Base-by-base conservation (phyloP, 2,797 vertebrate species). In the Adrianichthys oophorus region DNA sequence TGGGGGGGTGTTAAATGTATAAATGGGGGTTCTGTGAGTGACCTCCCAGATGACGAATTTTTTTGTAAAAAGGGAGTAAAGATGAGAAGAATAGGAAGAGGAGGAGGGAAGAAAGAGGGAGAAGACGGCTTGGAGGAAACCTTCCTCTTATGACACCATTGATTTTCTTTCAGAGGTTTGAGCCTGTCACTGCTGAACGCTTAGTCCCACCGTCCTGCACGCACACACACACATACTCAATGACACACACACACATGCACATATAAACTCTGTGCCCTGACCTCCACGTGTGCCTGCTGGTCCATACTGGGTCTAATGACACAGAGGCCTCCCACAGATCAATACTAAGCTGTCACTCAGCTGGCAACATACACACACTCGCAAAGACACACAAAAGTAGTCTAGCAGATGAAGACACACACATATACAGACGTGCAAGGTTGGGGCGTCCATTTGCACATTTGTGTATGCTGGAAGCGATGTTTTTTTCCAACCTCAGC, bases 91-190 rank as follows among this genome's bases (percentile, higher is more conserved):
- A 87, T 87, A 90, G 37, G 59, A 53, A 56, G 66, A 62, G 48
- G 37, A 64, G 46, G 52, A 54, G 24, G 49, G 52, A 58, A 51
- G 51, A 70, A 61, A 55, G 65, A 52, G 43, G 45, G 80, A 87
- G 85, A 86, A 57, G 86, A 89, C 92, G 72, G 88, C 88, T 32
- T 85, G 92, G 94, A 94, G 94, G 94, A 95, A 95, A 95, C 93
- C 95, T 96, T 94, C 94, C 94, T 95, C 95, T 97, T 97, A 97
- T 97, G 95, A 97, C 94, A 95, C 91, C 88, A 97, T 97, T 95
- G 95, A 97, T 97, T 97, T 96, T 95, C 95, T 94, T 95, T 97
- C 95, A 96, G 92, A 94, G 79, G 85, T 86, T 89, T 87, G 84
- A 90, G 94, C 93, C 93, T 95, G 95, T 96, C 95, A 95, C 94